Percentiles rank a stretch among this genome's conserved stretches.
Evolutionary conservation across 1,140 invertebrate species (phyloP).

Genomic region (Brachionus rubens): DNA sequence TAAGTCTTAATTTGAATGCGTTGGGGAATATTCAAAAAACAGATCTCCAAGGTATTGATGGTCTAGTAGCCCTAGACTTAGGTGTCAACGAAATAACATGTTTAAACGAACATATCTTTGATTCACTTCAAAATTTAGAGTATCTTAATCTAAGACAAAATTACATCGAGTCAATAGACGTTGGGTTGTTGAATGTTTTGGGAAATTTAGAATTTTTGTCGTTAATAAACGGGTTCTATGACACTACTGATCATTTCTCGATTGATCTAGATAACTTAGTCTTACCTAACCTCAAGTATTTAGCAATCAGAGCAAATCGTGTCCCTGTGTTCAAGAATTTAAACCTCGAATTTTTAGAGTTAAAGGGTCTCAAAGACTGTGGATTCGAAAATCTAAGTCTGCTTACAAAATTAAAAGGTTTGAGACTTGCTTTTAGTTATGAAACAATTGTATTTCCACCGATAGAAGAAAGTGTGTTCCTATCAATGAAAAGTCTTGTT

Average conservation of each 20-base stretch:
- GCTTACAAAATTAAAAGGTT: background rate
- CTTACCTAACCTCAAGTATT: slow-evolving; percentile 6
- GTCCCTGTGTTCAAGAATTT: slow-evolving; percentile 1
- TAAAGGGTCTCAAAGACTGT: background rate
- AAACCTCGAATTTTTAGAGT: background rate
- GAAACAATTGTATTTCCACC: background rate
- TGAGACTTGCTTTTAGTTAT: background rate
- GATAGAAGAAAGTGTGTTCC: background rate
- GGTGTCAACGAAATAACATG: background rate
- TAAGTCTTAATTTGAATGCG: background rate
- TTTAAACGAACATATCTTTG: background rate
- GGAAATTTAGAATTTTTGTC: slow-evolving; percentile 24
- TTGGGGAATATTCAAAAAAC: background rate
- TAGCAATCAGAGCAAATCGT: background rate
- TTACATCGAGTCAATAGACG: background rate
- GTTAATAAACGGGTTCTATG: slow-evolving; percentile 1
- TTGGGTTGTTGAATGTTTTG: background rate
- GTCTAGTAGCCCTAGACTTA: background rate
- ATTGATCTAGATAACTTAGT: background rate
- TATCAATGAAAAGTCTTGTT: background rate
- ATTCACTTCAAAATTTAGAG: background rate
- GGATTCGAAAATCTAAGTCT: background rate
- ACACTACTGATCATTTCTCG: background rate
- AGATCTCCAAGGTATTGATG: background rate
- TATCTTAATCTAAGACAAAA: slow-evolving; percentile 20